Base-by-base conservation (phyloP, 35 echinoderm and acorn worm genomes). In the Ophioderma brevispina region DNA sequence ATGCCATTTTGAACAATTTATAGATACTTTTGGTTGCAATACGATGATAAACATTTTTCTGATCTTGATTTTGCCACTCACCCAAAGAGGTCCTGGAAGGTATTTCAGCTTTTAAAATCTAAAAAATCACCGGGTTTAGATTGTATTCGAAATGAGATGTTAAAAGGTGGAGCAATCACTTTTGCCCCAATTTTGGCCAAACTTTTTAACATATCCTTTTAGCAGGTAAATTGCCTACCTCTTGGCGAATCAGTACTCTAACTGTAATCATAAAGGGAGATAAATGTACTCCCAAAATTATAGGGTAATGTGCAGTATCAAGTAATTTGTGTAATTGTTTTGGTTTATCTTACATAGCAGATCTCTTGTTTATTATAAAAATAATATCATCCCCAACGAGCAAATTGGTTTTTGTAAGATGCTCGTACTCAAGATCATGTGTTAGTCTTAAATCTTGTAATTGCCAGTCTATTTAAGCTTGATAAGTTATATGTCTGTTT, bases 81-180 rank as follows among this genome's bases (percentile, higher is more conserved):
- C 10, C 59, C n/a, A 25, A 13, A 15, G 59, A 70, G 23, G 59
- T 70, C 2, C n/a, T 70, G 59, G 4, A 18, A 15, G 59, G 10
- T 30, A 70, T 70, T 25, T 3, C 23, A 25, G 2, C 15, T 3
- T 30, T 70, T 13, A 70, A 70, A 30, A 70, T 3, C 28, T 11
- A 70, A 70, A 25, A 70, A 70, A 70, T 70, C 59, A 4, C 17
- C 59, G 4, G 59, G 59, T 70, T 30, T 70, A 25, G 59, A 70
- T 70, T 70, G 59, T 70, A 70, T 70, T 30, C 10, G 59, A 70
- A 70, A 70, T 70, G 59, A 70, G 23, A 70, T 70, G 59, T 70
- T 70, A 70, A 70, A 70, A 70, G 10, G 2, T 70, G 59, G 59
- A 15, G 28, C 15, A 3, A 2, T 25, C n/a, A 25, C 23, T 70